Evolutionary conservation across 2,888 invertebrate species (phyloP).

Genomic region (Teinopalpus imperialis): DNA sequence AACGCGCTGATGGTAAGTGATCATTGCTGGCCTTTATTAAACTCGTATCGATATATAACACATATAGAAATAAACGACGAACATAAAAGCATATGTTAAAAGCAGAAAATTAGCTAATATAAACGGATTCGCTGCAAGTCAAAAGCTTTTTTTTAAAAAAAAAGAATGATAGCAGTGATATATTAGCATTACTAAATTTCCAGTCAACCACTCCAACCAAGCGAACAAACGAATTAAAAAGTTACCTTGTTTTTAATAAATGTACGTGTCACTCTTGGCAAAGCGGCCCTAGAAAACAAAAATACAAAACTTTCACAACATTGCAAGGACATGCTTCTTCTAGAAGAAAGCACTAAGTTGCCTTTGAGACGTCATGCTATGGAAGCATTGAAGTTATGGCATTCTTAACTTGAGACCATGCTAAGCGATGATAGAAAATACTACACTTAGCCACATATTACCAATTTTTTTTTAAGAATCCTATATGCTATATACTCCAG

Average conservation of each 20-base stretch:
- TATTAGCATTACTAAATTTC: too few relatives aligned
- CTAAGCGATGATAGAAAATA: conserved; percentile 4
- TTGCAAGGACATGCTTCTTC: conserved; percentile 52
- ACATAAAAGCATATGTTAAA: conserved; percentile 3
- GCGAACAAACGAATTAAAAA: conserved; percentile 49
- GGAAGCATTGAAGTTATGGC: conserved; percentile 5
- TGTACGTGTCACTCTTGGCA: conserved; percentile 93
- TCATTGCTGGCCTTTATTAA: too few relatives aligned
- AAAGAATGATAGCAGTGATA: too few relatives aligned
- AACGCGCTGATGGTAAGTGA: too few relatives aligned
- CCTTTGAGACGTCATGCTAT: conserved; percentile 3
- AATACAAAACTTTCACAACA: conserved; percentile 75
- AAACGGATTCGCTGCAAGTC: conserved; percentile 3
- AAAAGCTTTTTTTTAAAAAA: too few relatives aligned
- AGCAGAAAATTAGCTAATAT: conserved; percentile 6
- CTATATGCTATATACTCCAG: too few relatives aligned
- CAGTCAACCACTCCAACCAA: too few relatives aligned
- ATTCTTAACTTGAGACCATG: conserved; percentile 6
- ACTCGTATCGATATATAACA: too few relatives aligned
- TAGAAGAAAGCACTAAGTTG: conserved; percentile 7
- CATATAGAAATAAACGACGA: conserved; percentile 4
- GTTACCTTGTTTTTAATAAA: conserved; percentile 86
- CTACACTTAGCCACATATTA: conserved; percentile 14
- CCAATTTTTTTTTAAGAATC: background rate
- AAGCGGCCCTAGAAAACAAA: conserved; percentile 87